Base-by-base conservation (phyloP, 2,113 vertebrate species). In the Pontoporia blainvillei region DNA sequence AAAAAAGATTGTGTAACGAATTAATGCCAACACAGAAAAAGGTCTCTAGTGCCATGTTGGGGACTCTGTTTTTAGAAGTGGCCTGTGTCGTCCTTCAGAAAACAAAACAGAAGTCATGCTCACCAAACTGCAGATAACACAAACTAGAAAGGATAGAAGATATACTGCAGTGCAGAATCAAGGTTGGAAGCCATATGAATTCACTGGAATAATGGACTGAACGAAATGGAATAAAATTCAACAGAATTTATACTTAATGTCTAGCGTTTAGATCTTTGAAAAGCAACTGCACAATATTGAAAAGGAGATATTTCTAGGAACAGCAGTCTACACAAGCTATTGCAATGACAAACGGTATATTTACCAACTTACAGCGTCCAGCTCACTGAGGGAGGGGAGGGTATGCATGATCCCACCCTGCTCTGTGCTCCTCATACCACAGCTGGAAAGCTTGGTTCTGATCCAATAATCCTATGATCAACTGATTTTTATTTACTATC, bases 221-320 rank as follows among this genome's bases (percentile, higher is more conserved):
- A 83, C 49, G 66, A 82, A 95, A 94, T 54, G 78, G 62, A 83
- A 96, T 78, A 52, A 88, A 82, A 92, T 91, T 31, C 81, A 94
- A 62, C 39, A 78, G 44, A 62, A 86, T 90, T 87, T 95, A 36
- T 89, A 85, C 54, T 27, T 69, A 86, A 94, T 94, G 57, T 62
- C 25, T 59, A 83, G 86, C 62, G 61, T 49, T 96, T 72, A 66
- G 34, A 64, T 72, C 85, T 90, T 27, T 49, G 10, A 10, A 95
- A 96, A 95, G n/a, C 71, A 95, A 88, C 12, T 85, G 66, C 66
- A 88, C 13, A 15, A 5, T 41, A 84, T 14, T n/a, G 9, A 73
- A 90, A 95, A 88, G 46, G 23, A 91, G 46, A n/a, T 82, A 86
- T 41, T 90, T 94, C 78, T 44, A 88, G 92, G 72, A 92, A 62